Percentiles rank a stretch among this genome's conserved stretches.
Conservation (phyloP, 2,113 vertebrate species). For the Dolichotis patagonum region DNA sequence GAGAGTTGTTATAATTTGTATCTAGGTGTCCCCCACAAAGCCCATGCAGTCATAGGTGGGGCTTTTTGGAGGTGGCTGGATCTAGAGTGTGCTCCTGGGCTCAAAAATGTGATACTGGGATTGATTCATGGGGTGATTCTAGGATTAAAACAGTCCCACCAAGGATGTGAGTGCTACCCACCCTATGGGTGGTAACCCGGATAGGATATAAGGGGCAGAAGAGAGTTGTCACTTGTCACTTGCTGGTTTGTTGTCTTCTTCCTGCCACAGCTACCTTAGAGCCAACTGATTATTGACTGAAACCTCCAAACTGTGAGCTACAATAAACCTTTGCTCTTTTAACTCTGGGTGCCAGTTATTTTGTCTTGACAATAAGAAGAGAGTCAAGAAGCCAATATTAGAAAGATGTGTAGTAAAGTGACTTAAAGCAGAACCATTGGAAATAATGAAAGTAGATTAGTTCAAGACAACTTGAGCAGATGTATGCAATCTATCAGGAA, state of each 20-base stretch:
- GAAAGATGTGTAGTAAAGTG: not conserved
- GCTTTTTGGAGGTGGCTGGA: not conserved
- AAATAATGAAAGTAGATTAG: not conserved
- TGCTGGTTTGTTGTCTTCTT: not conserved
- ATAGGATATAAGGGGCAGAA: not conserved
- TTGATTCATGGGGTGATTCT: not conserved
- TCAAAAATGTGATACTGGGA: not conserved
- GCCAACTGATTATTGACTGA: not conserved
- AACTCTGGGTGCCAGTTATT: not conserved
- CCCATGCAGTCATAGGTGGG: not conserved
- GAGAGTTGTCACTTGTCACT: not conserved
- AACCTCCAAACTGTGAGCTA: not conserved
- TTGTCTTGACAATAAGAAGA: not conserved
- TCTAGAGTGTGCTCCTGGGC: not conserved
- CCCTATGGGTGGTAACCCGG: not conserved
- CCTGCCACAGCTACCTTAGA: not conserved
- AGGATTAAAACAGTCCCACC: not conserved
- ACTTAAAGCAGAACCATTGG: not conserved
- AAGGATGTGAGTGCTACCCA: not conserved
- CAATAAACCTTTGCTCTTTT: not conserved
- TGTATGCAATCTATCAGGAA: not conserved
- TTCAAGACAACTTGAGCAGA: not conserved
- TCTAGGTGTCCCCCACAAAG: not conserved
- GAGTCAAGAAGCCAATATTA: not conserved
- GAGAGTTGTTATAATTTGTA: not conserved